Evolutionary conservation across 2,888 invertebrate genomes (phyloP), one percentile per base, ranked within the genome.

Genomic region (Diarsia mendica): DNA sequence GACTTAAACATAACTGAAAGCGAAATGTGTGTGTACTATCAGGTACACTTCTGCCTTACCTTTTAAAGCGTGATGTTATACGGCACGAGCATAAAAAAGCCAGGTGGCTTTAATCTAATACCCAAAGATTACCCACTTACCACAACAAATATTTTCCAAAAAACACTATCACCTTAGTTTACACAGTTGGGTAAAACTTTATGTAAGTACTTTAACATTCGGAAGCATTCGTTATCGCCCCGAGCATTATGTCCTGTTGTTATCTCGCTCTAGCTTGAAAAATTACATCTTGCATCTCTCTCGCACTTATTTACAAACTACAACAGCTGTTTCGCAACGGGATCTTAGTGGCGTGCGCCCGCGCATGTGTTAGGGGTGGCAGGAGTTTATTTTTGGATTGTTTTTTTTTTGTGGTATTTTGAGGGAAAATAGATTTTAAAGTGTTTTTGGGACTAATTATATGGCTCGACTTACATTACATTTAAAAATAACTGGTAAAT

Each of bases 281-380:
- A 61, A 11, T 53, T 15, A 20, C 44, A 68, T 73, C 33, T 67
- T 66, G 80, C 80, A 20, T 92, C 90, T 88, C 89, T 67, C 74
- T 93, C 89, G 23, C 76, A 73, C 91, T 75, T 89, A 89, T 91
- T 89, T 89, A 91, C 88, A 89, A 90, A 91, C 91, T 90, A 28
- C 67, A 84, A 92, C 95, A 95, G 95, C 95, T 95, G 95, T 95
- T 94, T 91, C 89, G 92, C 91, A 95, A 95, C 94, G 94, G 95
- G 93, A 94, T 91, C 86, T 81, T 68, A 67, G 80, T 86, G 85
- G 91, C 90, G 87, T 92, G 92, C 92, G 93, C 92, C 83, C 75
- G 90, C 90, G 89, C 90, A 87, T 33, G 53, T 71, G 70, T 46
- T 73, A 91, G 91, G 90, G 90, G 70, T 90, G 90, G 70, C 85